Evolutionary conservation across 2,797 vertebrate genomes (phyloP).

Genomic region (Loris lydekkerianus): DNA sequence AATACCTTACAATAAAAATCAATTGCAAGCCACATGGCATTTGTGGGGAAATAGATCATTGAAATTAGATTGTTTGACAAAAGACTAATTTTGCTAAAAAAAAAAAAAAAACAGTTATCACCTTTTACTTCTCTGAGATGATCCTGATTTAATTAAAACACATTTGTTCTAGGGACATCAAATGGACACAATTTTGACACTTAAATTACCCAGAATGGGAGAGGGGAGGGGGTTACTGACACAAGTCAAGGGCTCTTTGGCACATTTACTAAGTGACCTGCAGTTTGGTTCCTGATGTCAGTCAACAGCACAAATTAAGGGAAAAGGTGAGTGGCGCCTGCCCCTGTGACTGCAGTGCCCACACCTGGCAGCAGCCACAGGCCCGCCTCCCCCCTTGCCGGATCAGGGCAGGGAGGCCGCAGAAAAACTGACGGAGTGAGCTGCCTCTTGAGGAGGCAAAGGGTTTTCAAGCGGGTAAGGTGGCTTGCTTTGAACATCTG

Average conservation of each 20-base stretch:
- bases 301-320: background rate
- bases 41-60: background rate
- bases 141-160: background rate
- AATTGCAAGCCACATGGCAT: constrained; percentile 6
- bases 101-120: background rate
- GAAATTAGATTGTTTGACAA: background rate
- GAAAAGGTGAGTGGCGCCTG: background rate
- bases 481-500: background rate
- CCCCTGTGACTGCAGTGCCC: background rate
- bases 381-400: background rate
- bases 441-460: background rate
- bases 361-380: background rate
- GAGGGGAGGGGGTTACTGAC: background rate
- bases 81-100: constrained; percentile 45
- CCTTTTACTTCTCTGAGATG: background rate
- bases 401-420: background rate
- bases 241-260: background rate
- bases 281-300: background rate
- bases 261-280: background rate
- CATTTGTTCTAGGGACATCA: background rate
- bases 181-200: background rate
- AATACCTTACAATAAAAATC: constrained; percentile 58
- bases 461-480: background rate
- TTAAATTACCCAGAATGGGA: background rate
- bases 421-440: background rate